Conservation (phyloP, 2,797 vertebrate species). For the Euphonia xanthogaster region DNA sequence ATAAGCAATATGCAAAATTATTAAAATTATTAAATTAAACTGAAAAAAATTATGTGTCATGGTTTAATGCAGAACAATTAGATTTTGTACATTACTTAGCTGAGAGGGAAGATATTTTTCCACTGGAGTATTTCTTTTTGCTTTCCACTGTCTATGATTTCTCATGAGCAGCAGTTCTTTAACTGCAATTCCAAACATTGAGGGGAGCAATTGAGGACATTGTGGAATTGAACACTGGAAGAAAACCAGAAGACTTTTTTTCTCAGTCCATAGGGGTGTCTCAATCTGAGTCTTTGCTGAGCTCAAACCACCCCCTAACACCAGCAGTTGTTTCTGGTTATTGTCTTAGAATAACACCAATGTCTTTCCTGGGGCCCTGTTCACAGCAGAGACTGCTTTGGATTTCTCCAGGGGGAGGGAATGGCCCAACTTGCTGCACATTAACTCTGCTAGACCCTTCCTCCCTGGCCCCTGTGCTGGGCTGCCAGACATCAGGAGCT, state of each 20-base stretch:
- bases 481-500: accelerated
- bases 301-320: not conserved
- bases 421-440: accelerated
- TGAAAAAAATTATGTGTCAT: not conserved
- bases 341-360: not conserved
- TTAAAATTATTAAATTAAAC: not conserved
- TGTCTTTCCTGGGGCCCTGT: not conserved
- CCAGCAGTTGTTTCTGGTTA: not conserved
- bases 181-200: not conserved
- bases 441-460: not conserved
- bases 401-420: not conserved
- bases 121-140: not conserved
- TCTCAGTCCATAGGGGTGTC: accelerated
- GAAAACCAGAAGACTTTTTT: not conserved
- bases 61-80: not conserved
- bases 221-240: not conserved
- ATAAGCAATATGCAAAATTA: not conserved
- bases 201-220: not conserved
- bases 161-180: not conserved
- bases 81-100: not conserved
- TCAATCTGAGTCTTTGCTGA: not conserved
- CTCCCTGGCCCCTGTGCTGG: not conserved
- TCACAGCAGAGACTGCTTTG: not conserved
- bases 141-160: not conserved
- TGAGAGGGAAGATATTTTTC: not conserved